These are phyloP conservation scores for Paraescarpia echinospica DNA, from an alignment of 1,140 invertebrate species.

Conservation along the genomic window DNA sequence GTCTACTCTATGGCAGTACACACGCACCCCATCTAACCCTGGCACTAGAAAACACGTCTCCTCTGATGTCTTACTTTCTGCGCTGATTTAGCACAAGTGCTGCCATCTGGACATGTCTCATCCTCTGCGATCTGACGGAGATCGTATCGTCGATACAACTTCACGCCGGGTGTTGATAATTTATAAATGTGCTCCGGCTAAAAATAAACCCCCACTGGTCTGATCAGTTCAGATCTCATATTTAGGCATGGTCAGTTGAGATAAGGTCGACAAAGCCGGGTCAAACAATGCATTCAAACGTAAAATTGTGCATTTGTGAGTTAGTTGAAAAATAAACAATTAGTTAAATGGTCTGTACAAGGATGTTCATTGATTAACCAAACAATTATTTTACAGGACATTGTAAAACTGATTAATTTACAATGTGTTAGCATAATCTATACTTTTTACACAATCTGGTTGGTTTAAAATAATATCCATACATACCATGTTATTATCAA, in stretches of 20 bases:
- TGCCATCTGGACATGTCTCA: not conserved
- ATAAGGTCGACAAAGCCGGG: not conserved
- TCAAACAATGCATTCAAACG: too few species aligned
- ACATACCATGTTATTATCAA: not conserved
- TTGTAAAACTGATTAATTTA: too few species aligned
- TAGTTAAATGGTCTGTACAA: too few species aligned
- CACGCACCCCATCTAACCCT: not conserved
- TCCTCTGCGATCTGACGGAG: not conserved
- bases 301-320: too few species aligned
- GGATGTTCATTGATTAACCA: too few species aligned
- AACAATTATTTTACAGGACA: too few species aligned
- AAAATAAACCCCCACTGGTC: constrained; percentile 4
- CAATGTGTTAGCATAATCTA: too few species aligned
- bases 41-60: not conserved
- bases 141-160: constrained; percentile 9
- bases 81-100: not conserved
- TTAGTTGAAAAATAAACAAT: too few species aligned
- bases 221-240: not conserved
- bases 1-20: not conserved
- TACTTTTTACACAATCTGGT: too few species aligned
- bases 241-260: not conserved
- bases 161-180: constrained; percentile 17
- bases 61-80: not conserved
- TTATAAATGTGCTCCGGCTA: constrained; percentile 13
- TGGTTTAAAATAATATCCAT: too few species aligned